phyloP scores from a whole-genome alignment of 1,140 invertebrate genomes.

The Panulirus ornatus region DNA sequence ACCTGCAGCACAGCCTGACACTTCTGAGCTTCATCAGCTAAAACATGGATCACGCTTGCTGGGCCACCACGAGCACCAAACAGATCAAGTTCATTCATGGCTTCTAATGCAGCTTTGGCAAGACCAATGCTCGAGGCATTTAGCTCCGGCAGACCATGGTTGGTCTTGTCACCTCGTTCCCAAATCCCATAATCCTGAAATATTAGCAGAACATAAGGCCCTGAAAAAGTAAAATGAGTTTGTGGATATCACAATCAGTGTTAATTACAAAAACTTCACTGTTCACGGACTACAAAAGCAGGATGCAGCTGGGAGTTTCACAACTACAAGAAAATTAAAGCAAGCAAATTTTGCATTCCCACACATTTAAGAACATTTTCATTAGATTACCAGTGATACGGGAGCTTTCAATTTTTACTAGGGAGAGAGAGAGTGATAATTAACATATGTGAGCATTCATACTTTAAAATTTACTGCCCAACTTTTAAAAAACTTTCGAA shows the following conservation, averaged over 20 bases:
- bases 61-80: conserved; percentile 98
- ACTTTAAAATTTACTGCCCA: too few species aligned
- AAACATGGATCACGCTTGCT: conserved; percentile 97
- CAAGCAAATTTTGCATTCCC: too few species aligned
- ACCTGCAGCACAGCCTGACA: conserved; percentile 97
- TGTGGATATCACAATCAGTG: background rate
- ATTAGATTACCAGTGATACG: too few species aligned
- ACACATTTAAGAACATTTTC: too few species aligned
- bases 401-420: too few species aligned
- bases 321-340: too few species aligned
- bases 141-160: conserved; percentile 97
- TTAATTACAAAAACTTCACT: background rate
- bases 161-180: conserved; percentile 99
- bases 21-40: conserved; percentile 99
- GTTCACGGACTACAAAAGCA: too few species aligned
- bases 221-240: background rate
- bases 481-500: too few species aligned
- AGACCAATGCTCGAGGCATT: conserved; percentile 99
- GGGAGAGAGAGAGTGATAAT: too few species aligned
- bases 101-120: conserved; percentile 97
- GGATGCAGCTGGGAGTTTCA: too few species aligned
- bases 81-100: conserved; percentile 98
- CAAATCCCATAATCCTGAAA: conserved; percentile 96
- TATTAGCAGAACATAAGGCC: background rate
- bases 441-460: too few species aligned